A percentile compares a stretch with the other conserved stretches of the same genome.
Conservation (phyloP, 2,888 invertebrate species). For the Catocala fraxini region DNA sequence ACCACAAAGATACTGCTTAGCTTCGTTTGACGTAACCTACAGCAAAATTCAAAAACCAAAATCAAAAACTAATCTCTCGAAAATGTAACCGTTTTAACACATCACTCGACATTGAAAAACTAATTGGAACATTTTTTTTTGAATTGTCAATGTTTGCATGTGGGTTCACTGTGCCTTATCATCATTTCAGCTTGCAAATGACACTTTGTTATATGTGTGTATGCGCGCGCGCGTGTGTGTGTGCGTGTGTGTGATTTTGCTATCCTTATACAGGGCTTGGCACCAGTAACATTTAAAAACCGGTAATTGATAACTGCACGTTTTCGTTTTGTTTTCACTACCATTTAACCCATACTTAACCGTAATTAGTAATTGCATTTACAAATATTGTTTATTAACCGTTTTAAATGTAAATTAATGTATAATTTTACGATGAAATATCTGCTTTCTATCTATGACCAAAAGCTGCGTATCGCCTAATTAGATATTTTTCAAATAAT, state of each 20-base stretch:
- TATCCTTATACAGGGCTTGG: too few species aligned
- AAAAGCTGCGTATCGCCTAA: too few species aligned
- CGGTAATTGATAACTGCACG: too few species aligned
- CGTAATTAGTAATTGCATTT: too few species aligned
- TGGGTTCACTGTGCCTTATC: conserved; percentile 59
- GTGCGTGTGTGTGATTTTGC: conserved; percentile 14
- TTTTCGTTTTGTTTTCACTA: too few species aligned
- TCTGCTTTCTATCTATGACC: too few species aligned
- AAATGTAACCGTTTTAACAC: conserved; percentile 49
- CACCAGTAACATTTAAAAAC: too few species aligned
- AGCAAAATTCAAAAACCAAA: conserved; percentile 64
- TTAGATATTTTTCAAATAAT: too few species aligned
- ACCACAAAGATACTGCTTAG: conserved; percentile 72
- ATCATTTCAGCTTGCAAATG: conserved; percentile 45
- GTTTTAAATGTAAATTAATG: too few species aligned
- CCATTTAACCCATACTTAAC: too few species aligned
- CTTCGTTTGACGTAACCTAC: conserved; percentile 84
- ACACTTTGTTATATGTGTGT: conserved; percentile 4
- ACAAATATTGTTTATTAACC: too few species aligned
- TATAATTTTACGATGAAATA: too few species aligned
- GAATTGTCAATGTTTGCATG: conserved; percentile 77
- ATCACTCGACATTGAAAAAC: conserved; percentile 52
- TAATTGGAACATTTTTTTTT: conserved; percentile 58
- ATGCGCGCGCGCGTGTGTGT: conserved; percentile 24
- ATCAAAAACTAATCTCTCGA: conserved; percentile 53